Conservation (phyloP, 2,113 vertebrate species). For the Plecotus auritus region DNA sequence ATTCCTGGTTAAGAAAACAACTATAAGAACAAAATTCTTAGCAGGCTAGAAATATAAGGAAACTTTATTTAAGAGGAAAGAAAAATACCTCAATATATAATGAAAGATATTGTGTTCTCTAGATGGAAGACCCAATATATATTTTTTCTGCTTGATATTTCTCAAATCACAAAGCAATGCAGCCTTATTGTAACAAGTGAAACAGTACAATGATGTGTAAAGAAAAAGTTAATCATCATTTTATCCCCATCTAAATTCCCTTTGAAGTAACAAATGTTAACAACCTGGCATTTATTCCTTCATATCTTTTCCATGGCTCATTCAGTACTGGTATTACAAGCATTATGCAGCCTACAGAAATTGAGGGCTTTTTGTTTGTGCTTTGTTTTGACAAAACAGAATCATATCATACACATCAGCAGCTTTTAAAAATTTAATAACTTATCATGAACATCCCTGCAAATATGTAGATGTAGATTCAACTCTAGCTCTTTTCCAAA, state of each 20-base stretch:
- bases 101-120: neutral
- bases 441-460: neutral
- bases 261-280: conserved; percentile 11
- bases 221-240: neutral
- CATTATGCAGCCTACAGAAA: neutral
- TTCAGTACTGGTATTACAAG: conserved; percentile 15
- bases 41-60: neutral
- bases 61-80: neutral
- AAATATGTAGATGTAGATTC: neutral
- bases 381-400: conserved; percentile 43
- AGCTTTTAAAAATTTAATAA: conserved; percentile 30
- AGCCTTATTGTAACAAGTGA: neutral
- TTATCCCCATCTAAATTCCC: neutral
- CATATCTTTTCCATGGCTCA: conserved; percentile 2
- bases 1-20: neutral
- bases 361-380: neutral
- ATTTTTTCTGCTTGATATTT: neutral
- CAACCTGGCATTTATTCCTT: neutral
- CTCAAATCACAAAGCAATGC: conserved; percentile 27
- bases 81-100: neutral
- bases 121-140: neutral
- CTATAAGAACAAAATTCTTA: neutral
- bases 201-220: neutral
- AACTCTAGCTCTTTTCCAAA: neutral
- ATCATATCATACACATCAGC: neutral